Conservation (phyloP, 30 jellyfish, hydroid and myxozoan species). For the Hydractinia symbiolongicarpus region DNA sequence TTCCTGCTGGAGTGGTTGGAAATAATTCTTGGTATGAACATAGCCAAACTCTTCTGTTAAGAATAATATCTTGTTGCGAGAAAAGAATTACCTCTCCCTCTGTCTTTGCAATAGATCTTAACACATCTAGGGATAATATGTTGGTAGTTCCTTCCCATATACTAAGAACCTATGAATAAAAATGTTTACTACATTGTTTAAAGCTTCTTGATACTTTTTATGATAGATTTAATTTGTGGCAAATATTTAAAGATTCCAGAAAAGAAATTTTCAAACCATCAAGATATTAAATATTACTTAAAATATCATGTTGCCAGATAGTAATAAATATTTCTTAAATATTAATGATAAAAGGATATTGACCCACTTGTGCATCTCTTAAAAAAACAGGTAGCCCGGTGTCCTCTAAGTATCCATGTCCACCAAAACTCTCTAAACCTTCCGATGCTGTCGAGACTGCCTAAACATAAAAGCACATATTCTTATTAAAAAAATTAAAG, state of each 20-base stretch:
- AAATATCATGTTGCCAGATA: not conserved
- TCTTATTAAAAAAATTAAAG: not conserved
- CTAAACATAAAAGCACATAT: not conserved
- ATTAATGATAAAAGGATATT: too few species aligned
- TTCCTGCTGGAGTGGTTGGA: too few species aligned
- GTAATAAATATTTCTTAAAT: too few species aligned
- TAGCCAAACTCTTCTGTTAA: too few species aligned
- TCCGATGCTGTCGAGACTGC: slow-evolving; percentile 77
- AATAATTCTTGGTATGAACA: too few species aligned
- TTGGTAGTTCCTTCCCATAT: slow-evolving; percentile 91
- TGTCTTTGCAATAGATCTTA: slow-evolving; percentile 67
- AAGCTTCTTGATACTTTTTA: not conserved
- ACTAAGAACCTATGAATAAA: slow-evolving; percentile 42
- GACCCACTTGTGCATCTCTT: slow-evolving; percentile 81
- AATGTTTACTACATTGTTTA: too few species aligned
- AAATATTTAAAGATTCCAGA: not conserved
- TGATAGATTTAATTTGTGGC: not conserved
- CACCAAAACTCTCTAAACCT: slow-evolving; percentile 91
- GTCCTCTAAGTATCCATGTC: slow-evolving; percentile 90
- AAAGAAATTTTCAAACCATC: not conserved
- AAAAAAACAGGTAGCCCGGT: slow-evolving; percentile 87
- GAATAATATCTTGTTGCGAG: too few species aligned
- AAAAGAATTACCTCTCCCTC: slow-evolving; percentile 55
- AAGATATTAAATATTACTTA: not conserved
- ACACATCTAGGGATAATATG: slow-evolving; percentile 68